phyloP scores from a whole-genome alignment of 2,113 vertebrate genomes.

The Galemys pyrenaicus region DNA sequence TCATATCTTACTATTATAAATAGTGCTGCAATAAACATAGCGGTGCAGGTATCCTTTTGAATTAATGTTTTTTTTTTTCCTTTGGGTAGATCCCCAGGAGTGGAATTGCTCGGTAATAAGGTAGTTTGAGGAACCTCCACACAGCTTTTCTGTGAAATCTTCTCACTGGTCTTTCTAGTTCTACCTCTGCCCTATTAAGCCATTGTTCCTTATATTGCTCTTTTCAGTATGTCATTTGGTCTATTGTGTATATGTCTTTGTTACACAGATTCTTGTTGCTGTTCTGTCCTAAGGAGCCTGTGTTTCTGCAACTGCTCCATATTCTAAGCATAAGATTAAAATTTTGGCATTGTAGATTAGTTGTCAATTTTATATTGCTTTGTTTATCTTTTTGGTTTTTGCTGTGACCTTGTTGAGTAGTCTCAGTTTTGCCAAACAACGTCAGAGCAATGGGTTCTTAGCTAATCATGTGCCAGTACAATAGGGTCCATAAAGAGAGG shows the following conservation, averaged over 20 bases:
- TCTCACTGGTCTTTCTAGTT: not conserved
- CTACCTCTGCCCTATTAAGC: not conserved
- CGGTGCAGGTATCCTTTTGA: too few relatives aligned
- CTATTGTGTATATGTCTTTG: not conserved
- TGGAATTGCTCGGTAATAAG: too few relatives aligned
- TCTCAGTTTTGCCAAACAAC: constrained; percentile 31
- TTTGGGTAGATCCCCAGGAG: too few relatives aligned
- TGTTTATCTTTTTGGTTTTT: not conserved
- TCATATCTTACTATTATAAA: too few relatives aligned
- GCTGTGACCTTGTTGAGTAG: not conserved
- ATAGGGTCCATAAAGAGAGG: not conserved
- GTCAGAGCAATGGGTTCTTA: constrained; percentile 56
- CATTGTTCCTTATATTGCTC: not conserved
- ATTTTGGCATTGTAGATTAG: not conserved
- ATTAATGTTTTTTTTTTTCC: too few relatives aligned
- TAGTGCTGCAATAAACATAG: too few relatives aligned
- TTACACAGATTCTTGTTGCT: not conserved
- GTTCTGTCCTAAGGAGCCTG: not conserved
- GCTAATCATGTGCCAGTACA: not conserved
- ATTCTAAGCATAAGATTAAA: not conserved
- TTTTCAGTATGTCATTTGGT: not conserved
- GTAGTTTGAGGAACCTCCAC: too few relatives aligned
- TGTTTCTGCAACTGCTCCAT: not conserved
- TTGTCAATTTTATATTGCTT: not conserved
- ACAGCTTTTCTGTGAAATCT: not conserved